Conservation (phyloP, 2,888 invertebrate genomes). For the Erebia epiphron region DNA sequence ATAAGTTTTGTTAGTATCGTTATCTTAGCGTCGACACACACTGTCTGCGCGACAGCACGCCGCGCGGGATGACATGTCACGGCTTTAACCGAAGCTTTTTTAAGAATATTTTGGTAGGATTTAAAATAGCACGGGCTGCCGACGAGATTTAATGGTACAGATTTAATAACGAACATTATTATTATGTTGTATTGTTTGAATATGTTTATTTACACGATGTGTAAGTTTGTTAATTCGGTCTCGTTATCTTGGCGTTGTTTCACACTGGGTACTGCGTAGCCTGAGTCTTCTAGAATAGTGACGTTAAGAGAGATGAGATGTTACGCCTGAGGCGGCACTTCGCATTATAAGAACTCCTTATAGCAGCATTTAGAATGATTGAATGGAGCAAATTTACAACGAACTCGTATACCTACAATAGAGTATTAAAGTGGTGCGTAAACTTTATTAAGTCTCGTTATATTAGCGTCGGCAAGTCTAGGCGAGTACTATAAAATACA, state of each 20-base stretch:
- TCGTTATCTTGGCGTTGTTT: not conserved
- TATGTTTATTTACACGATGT: not conserved
- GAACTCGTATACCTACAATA: not conserved
- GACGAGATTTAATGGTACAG: not conserved
- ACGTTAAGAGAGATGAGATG: not conserved
- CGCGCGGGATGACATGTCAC: not conserved
- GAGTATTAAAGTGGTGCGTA: not conserved
- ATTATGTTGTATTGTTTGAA: no score
- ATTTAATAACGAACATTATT: not conserved
- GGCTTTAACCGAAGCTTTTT: not conserved
- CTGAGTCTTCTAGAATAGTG: not conserved
- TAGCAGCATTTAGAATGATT: not conserved
- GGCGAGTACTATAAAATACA: no score
- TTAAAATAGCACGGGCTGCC: no score
- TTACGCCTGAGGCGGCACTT: not conserved
- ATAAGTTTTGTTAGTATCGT: conserved; percentile 8
- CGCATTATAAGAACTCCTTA: not conserved
- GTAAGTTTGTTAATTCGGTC: not conserved
- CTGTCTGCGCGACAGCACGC: not conserved
- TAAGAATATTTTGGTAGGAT: no score
- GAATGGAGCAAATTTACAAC: not conserved
- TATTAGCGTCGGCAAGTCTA: not conserved
- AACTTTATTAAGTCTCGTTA: not conserved
- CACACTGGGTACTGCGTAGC: not conserved
- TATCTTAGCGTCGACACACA: not conserved